Percentiles rank a stretch among this genome's conserved stretches.
These are phyloP conservation scores for Dendrolimus houi DNA, from an alignment of 2,888 invertebrate species.

Conservation along the genomic window DNA sequence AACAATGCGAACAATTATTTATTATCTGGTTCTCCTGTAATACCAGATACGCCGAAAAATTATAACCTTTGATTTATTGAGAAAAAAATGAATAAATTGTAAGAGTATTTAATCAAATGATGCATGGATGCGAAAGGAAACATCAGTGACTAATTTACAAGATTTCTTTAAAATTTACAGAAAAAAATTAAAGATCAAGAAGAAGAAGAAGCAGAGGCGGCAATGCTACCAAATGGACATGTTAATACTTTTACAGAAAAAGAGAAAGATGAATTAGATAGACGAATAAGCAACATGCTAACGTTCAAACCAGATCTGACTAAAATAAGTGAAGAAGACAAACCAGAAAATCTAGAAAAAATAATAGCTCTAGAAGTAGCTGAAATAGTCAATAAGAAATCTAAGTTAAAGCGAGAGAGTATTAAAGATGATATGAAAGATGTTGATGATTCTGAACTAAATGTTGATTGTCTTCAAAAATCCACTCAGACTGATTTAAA, in stretches of 20 bases:
- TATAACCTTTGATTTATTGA: too few species aligned
- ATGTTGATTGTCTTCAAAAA: slow-evolving; percentile 33
- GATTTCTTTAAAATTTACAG: slow-evolving; percentile 25
- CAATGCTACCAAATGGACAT: slow-evolving; percentile 41
- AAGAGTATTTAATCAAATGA: too few species aligned
- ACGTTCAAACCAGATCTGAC: slow-evolving; percentile 48
- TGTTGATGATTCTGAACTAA: slow-evolving; percentile 23
- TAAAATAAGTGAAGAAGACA: slow-evolving; percentile 34
- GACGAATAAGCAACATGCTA: slow-evolving; percentile 56
- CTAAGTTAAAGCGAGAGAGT: slow-evolving; percentile 23
- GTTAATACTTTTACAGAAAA: slow-evolving; percentile 23
- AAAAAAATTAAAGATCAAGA: slow-evolving; percentile 54
- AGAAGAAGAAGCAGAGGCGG: slow-evolving; percentile 34
- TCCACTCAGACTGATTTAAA: slow-evolving; percentile 46
- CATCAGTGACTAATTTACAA: too few species aligned
- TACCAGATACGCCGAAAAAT: too few species aligned
- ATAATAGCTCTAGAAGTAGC: slow-evolving; percentile 48
- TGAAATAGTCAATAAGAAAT: slow-evolving; percentile 45
- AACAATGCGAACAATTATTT: too few species aligned
- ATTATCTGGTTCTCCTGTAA: too few species aligned
- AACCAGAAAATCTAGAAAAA: slow-evolving; percentile 37
- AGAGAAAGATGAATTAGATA: slow-evolving; percentile 37
- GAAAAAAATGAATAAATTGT: too few species aligned
- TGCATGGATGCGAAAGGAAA: too few species aligned
- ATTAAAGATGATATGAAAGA: too few species aligned